Evolutionary conservation across 2,113 vertebrate genomes (phyloP).

Genomic region (Laticauda colubrina): DNA sequence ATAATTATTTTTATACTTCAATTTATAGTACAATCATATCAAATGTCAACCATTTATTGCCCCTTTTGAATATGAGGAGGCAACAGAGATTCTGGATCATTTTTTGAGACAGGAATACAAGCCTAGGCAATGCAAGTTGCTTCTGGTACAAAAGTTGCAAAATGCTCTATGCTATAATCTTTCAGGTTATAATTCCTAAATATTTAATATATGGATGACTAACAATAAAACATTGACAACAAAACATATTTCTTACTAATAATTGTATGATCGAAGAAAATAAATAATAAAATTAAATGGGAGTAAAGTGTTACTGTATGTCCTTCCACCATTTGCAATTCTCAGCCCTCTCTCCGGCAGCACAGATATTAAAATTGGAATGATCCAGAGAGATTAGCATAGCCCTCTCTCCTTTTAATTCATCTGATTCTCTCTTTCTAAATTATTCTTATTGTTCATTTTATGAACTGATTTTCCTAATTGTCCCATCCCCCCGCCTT

Average conservation of each 20-base stretch:
- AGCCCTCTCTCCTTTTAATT: not conserved
- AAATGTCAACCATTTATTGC: not conserved
- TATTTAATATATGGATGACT: not conserved
- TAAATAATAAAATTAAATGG: not conserved
- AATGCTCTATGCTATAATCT: not conserved
- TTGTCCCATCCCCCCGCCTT: not conserved
- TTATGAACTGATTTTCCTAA: not conserved
- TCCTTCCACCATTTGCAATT: not conserved
- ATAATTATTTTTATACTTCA: not conserved
- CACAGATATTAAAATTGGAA: too few relatives aligned
- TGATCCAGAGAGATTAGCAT: too few relatives aligned
- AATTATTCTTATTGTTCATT: not conserved
- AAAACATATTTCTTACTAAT: not conserved
- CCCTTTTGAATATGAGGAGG: not conserved
- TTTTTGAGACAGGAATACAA: not conserved
- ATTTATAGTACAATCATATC: not conserved
- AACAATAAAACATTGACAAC: not conserved
- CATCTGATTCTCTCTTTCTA: not conserved
- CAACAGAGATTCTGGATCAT: not conserved
- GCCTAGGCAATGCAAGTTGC: not conserved
- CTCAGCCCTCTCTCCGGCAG: not conserved
- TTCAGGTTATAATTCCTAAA: not conserved
- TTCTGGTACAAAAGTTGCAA: not conserved
- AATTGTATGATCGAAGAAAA: not conserved
- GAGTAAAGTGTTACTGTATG: not conserved